Evolutionary conservation across 1,140 invertebrate genomes (phyloP).

Genomic region (Drosophila ficusphila): DNA sequence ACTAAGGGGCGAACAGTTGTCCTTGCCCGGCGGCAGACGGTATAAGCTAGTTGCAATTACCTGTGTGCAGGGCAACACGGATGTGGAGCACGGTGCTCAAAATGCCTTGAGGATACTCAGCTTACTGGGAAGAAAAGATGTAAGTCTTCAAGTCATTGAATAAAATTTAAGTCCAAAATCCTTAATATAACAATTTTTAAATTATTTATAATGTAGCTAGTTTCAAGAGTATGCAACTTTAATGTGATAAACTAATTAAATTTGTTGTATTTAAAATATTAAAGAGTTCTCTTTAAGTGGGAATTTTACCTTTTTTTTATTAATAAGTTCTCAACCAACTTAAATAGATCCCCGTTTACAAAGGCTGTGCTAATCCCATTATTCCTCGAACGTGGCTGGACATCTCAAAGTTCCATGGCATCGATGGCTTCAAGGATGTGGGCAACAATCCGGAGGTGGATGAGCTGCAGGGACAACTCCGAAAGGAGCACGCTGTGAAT

Average conservation of each 20-base stretch:
- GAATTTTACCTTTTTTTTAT: too few species aligned
- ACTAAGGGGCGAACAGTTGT: conserved; percentile 84
- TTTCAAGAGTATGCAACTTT: too few species aligned
- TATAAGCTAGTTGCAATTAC: conserved; percentile 87
- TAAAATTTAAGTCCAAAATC: too few species aligned
- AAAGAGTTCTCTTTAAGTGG: too few species aligned
- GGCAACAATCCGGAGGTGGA: conserved; percentile 16
- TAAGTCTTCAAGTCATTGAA: conserved; percentile 81
- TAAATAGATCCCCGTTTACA: conserved; percentile 88
- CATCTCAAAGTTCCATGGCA: conserved; percentile 78
- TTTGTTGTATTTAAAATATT: too few species aligned
- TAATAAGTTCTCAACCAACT: too few species aligned
- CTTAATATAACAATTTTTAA: too few species aligned
- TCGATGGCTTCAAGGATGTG: conserved; percentile 88
- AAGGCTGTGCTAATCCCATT: conserved; percentile 84
- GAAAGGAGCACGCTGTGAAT: conserved; percentile 56
- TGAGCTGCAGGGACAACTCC: conserved; percentile 9
- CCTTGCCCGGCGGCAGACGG: conserved; percentile 19
- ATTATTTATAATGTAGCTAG: too few species aligned
- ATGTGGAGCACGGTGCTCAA: conserved; percentile 85
- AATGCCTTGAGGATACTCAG: conserved; percentile 87
- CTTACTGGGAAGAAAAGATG: conserved; percentile 84
- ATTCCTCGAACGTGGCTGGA: conserved; percentile 20
- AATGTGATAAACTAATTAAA: too few species aligned
- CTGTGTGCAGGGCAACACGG: conserved; percentile 87